Percentiles rank a stretch among this genome's conserved stretches.
These are phyloP conservation scores for Drosophila siamana DNA, from an alignment of 2,888 invertebrate species.

Conservation along the genomic window DNA sequence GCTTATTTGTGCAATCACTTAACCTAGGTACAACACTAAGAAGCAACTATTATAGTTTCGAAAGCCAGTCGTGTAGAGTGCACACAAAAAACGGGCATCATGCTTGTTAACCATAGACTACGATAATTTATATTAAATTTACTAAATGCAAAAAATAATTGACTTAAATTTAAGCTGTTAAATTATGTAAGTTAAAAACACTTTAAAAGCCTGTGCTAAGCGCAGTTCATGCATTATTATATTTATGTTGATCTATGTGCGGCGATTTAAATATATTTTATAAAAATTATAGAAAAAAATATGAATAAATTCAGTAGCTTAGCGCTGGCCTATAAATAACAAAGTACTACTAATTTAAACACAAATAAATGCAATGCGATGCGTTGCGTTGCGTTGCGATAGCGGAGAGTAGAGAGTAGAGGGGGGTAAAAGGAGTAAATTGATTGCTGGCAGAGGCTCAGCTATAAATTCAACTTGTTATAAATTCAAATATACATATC, in stretches of 20 bases:
- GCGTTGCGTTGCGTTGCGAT: no score
- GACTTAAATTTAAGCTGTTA: constrained; percentile 4
- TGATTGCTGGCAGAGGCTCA: constrained; percentile 54
- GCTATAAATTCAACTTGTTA: constrained; percentile 69
- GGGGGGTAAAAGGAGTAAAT: constrained; percentile 23
- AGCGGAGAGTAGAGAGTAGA: neutral
- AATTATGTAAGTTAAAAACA: constrained; percentile 3
- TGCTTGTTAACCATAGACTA: neutral
- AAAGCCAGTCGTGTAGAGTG: constrained; percentile 12
- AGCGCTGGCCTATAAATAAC: constrained; percentile 54
- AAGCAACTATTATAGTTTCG: constrained; percentile 18
- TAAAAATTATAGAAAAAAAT: constrained; percentile 32
- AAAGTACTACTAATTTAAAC: constrained; percentile 52
- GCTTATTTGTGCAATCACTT: constrained; percentile 83
- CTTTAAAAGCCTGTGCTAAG: constrained; percentile 20
- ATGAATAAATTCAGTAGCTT: constrained; percentile 50
- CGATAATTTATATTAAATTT: neutral
- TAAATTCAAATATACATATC: constrained; percentile 77
- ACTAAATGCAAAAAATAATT: neutral
- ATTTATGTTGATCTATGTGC: constrained; percentile 37
- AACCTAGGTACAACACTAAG: constrained; percentile 73
- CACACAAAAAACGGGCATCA: constrained; percentile 36
- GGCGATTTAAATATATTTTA: constrained; percentile 31
- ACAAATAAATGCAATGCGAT: constrained; percentile 29
- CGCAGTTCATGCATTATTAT: constrained; percentile 44